phyloP scores from a whole-genome alignment of 2,888 invertebrate genomes.

The Danaus chrysippus region DNA sequence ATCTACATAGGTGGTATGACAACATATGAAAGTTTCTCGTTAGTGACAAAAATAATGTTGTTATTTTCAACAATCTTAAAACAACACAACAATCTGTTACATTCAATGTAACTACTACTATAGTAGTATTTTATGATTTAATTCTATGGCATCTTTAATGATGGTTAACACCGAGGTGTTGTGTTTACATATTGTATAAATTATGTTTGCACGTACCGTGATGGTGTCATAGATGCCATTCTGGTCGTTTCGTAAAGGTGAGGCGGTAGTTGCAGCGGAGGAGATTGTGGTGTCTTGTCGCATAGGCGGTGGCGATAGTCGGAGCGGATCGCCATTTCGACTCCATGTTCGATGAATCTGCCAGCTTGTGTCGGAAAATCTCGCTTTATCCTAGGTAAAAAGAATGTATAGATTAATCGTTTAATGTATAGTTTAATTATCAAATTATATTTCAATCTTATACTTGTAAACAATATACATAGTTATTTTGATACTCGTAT shows the following conservation, averaged over 20 bases:
- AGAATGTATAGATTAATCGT: not conserved
- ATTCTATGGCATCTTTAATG: too few relatives aligned
- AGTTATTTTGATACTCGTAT: slow-evolving; percentile 21
- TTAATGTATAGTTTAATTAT: not conserved
- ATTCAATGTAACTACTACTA: not conserved
- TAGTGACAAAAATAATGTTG: not conserved
- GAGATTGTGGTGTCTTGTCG: slow-evolving; percentile 46
- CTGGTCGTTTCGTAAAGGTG: slow-evolving; percentile 49
- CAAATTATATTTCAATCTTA: not conserved
- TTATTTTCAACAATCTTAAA: not conserved
- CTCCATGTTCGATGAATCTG: slow-evolving; percentile 85
- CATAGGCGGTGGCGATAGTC: slow-evolving; percentile 59
- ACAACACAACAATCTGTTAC: not conserved
- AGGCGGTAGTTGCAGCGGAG: slow-evolving; percentile 24
- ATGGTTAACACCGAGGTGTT: too few relatives aligned
- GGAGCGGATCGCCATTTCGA: slow-evolving; percentile 69
- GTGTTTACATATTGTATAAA: not conserved
- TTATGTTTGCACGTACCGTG: slow-evolving; percentile 50
- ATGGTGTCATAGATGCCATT: slow-evolving; percentile 75
- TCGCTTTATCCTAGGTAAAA: slow-evolving; percentile 79
- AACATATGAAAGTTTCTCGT: slow-evolving; percentile 1
- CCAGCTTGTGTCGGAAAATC: slow-evolving; percentile 87
- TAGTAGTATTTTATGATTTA: too few relatives aligned
- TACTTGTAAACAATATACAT: not conserved
- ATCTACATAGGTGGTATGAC: slow-evolving; percentile 2